These are phyloP conservation scores for Corythornis vintsioides DNA, from an alignment of 2,113 vertebrate species.

Conservation along the genomic window DNA sequence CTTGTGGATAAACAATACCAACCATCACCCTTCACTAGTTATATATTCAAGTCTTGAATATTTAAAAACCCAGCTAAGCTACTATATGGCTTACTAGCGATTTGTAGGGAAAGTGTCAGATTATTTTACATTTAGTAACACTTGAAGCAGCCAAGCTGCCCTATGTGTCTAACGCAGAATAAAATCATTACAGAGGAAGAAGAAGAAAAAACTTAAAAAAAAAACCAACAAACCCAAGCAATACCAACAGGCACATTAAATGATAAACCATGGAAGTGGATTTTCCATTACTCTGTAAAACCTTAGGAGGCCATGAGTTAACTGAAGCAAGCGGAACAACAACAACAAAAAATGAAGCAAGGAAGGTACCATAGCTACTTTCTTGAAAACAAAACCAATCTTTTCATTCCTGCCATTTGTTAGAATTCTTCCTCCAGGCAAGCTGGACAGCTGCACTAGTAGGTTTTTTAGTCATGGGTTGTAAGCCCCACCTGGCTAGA, in stretches of 20 bases:
- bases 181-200: conserved; percentile 26
- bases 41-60: conserved; percentile 71
- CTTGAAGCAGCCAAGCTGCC: conserved; percentile 34
- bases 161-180: conserved; percentile 40
- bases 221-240: not conserved
- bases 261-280: conserved; percentile 43
- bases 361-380: conserved; percentile 82
- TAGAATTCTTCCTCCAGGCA: conserved; percentile 85
- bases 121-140: conserved; percentile 69
- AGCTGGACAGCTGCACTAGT: conserved; percentile 86
- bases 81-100: conserved; percentile 60
- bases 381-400: conserved; percentile 83
- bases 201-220: not conserved
- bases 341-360: conserved; percentile 1
- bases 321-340: conserved; percentile 57
- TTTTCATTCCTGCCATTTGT: conserved; percentile 84
- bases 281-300: conserved; percentile 66
- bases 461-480: conserved; percentile 88
- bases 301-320: conserved; percentile 72
- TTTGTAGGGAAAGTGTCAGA: conserved; percentile 41
- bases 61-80: conserved; percentile 74
- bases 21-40: conserved; percentile 76
- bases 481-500: conserved; percentile 88
- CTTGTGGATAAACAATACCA: conserved; percentile 70
- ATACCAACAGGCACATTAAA: conserved; percentile 16